Base-by-base conservation (phyloP, 2,888 invertebrate genomes). In the Pristionchus fissidentatus region DNA sequence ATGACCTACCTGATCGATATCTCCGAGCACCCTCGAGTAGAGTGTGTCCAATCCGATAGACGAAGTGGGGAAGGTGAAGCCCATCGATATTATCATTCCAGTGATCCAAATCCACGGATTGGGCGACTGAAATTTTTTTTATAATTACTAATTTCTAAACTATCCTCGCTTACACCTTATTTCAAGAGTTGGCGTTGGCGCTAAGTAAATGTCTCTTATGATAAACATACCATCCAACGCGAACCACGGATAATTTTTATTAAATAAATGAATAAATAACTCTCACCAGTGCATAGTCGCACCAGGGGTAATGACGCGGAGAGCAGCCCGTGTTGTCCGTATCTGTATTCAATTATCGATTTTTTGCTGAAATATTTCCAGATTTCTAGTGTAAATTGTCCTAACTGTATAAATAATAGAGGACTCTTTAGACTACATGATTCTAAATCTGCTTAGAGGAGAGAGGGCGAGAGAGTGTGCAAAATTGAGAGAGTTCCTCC, bases 31-130 rank as follows among this genome's bases (percentile, higher is more conserved):
- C 43, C 49, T 32, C 8, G 81, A 81, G 66, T 81, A 81, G n/a
- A 81, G 60, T 19, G 81, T 62, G 29, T 81, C 81, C n/a, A 81
- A 22, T 22, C 81, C 81, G 35, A 81, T 66, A 1, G 49, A 52
- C 8, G 46, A 32, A 7, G 62, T 66, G 43, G 81, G 81, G 46
- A 81, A 60, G 46, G 66, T 55, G 81, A 81, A 60, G 10, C 81
- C 81, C 81, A 81, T 62, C 10, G 49, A 43, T 4, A 81, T 49
- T 7, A 81, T 66, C 81, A 81, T 81, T 10, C 62, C 66, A 0
- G 62, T 26, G 35, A 81, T 35, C 43, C 46, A 81, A 66, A 62
- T 46, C 32, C 38, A 62, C 22, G 66, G 60, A 22, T 52, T 57
- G 1, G 79, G 79, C 41, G 79, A 35, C 79, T 79, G 41, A 49